Evolutionary conservation across 2,888 invertebrate genomes (phyloP).

Genomic region (Trichopoda pennipes): DNA sequence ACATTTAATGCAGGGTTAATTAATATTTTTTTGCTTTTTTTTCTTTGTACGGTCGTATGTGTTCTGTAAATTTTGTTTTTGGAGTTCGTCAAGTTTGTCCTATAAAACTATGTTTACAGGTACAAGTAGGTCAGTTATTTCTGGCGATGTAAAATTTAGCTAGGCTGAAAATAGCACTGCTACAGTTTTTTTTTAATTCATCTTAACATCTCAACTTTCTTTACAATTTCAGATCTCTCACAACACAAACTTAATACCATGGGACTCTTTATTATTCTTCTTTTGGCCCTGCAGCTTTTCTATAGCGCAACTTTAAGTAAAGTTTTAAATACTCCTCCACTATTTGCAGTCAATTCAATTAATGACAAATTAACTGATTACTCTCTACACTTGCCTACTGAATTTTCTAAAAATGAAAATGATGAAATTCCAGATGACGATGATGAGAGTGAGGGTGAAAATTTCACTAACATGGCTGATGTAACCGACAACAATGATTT

Average conservation of each 20-base stretch:
- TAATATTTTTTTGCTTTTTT: no score
- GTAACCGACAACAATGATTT: conserved; percentile 62
- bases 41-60: no score
- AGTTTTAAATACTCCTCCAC: conserved; percentile 61
- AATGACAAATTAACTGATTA: conserved; percentile 62
- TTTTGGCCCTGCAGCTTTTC: conserved; percentile 69
- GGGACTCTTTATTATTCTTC: conserved; percentile 64
- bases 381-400: conserved; percentile 38
- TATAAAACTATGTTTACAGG: no score
- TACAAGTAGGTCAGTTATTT: no score
- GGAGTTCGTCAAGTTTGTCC: no score
- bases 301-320: conserved; percentile 63
- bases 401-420: conserved; percentile 14
- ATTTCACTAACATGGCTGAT: not conserved
- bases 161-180: no score
- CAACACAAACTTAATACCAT: conserved; percentile 30
- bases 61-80: no score
- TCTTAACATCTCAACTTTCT: not conserved
- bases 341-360: conserved; percentile 61
- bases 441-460: no score
- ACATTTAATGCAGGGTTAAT: no score
- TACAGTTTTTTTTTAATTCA: no score
- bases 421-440: conserved; percentile 47
- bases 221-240: conserved; percentile 8
- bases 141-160: no score